Evolutionary conservation across 2,113 vertebrate genomes (phyloP), one percentile per base, ranked within the genome.

Genomic region (rabbit (Oryctolagus cuniculus)): DNA sequence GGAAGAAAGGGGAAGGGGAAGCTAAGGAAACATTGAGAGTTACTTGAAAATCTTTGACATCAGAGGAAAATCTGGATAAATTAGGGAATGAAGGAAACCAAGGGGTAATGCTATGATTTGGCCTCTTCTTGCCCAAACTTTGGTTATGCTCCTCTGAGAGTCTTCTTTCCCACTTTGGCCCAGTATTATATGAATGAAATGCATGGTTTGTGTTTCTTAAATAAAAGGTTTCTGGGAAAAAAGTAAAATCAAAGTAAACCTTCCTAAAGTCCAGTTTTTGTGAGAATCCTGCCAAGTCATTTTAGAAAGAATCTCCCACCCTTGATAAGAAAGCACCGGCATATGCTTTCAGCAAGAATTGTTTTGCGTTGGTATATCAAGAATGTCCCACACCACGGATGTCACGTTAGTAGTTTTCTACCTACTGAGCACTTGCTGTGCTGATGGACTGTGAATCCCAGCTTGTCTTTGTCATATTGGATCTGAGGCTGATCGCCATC

Each of bases 291-390:
- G 49, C 55, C 51, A 72, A 74, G 2, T 90, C 38, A 70, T 10
- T 83, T 84, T 34, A 87, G 34, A 87, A 36, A 83, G 29, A 64
- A 38, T 90, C 21, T 27, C 25, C 10, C n/a, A 34, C 8, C 51
- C 27, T 72, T 51, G 55, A 29, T 74, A 22, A 36, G 49, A 38
- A 66, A 70, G 34, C 67, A 70, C 21, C 3, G 3, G 36, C 36
- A 53, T 6, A 36, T 53, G 16, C 27, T 53, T 58, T 90, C 34
- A 84, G 36, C 77, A 94, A 87, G 89, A 89, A 90, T 78, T 25
- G n/a, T 21, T 2, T 12, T 58, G 79, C 88, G 11, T 91, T 36
- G 16, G 5, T 61, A 89, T 72, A 73, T 4, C 70, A 93, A 89
- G 55, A 87, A 61, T 51, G 53, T 61, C 31, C 38, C 34, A 27